phyloP scores from a whole-genome alignment of 2,888 invertebrate genomes.

The Agriopis marginaria region DNA sequence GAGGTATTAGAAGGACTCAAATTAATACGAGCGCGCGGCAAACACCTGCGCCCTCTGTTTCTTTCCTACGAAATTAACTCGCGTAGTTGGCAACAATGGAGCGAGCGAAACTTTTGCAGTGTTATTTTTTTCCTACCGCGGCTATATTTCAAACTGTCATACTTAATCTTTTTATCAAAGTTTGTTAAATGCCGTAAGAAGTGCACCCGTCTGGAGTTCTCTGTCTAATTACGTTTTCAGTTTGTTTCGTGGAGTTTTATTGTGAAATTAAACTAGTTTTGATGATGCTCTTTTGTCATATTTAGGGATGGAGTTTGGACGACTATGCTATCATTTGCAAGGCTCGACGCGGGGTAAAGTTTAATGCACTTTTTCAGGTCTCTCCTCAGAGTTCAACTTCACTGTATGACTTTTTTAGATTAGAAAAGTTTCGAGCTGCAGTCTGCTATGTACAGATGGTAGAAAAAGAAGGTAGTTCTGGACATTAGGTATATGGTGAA shows the following conservation, averaged over 20 bases:
- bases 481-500: neutral
- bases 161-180: conserved; percentile 87
- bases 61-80: conserved; percentile 83
- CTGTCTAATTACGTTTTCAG: conserved; percentile 78
- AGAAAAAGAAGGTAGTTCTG: neutral
- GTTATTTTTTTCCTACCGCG: conserved; percentile 80
- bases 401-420: conserved; percentile 9
- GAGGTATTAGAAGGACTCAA: conserved; percentile 81
- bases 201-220: conserved; percentile 79
- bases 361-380: conserved; percentile 25
- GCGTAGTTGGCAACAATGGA: conserved; percentile 79
- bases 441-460: neutral
- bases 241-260: conserved; percentile 63
- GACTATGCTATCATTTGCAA: conserved; percentile 22
- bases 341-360: conserved; percentile 17
- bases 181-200: conserved; percentile 83
- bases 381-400: neutral
- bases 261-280: conserved; percentile 65
- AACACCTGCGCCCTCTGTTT: conserved; percentile 79
- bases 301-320: conserved; percentile 29
- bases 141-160: conserved; percentile 87
- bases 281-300: conserved; percentile 50
- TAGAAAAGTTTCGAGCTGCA: conserved; percentile 5
- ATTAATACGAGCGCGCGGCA: conserved; percentile 76
- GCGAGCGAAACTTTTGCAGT: conserved; percentile 75